These are phyloP conservation scores for Rugalucina vietnamica DNA, from an alignment of 2,888 invertebrate genomes.

Conservation along the genomic window DNA sequence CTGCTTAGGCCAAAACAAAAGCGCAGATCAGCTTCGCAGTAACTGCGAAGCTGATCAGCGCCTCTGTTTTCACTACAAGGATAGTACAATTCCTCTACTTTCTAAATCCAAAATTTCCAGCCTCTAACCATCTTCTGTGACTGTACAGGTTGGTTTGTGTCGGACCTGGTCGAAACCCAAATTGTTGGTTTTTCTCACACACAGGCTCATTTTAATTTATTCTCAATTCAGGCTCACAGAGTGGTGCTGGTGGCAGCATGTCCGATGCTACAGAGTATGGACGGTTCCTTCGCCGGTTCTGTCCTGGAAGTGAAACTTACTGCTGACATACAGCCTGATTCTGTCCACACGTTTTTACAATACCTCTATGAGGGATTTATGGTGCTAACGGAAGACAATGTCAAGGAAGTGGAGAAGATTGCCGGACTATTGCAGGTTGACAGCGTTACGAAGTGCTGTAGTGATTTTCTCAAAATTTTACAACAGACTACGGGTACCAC, in stretches of 20 bases:
- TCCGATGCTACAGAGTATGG: conserved; percentile 65
- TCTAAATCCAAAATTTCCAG: too few relatives aligned
- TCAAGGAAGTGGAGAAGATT: conserved; percentile 59
- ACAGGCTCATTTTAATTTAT: too few relatives aligned
- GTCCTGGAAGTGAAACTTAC: conserved; percentile 57
- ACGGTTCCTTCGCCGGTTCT: conserved; percentile 52
- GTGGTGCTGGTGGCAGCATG: conserved; percentile 64
- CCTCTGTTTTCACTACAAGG: too few relatives aligned
- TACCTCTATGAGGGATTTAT: conserved; percentile 64
- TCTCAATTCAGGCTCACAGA: conserved; percentile 55
- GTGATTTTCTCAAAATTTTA: conserved; percentile 57
- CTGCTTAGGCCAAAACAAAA: too few relatives aligned
- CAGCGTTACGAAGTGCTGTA: conserved; percentile 60
- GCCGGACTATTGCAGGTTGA: conserved; percentile 62
- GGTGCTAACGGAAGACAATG: conserved; percentile 63
- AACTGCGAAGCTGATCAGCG: too few relatives aligned
- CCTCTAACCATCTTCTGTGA: too few relatives aligned
- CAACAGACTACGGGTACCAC: conserved; percentile 33
- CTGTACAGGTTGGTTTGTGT: too few relatives aligned
- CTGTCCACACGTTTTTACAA: conserved; percentile 57
- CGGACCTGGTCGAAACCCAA: too few relatives aligned
- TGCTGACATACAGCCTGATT: conserved; percentile 56
- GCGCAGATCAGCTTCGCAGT: too few relatives aligned
- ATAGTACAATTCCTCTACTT: too few relatives aligned
- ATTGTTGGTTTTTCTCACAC: too few relatives aligned